phyloP scores from a whole-genome alignment of 92 coral and sea anemone genomes.

The Phenganax marumi region DNA sequence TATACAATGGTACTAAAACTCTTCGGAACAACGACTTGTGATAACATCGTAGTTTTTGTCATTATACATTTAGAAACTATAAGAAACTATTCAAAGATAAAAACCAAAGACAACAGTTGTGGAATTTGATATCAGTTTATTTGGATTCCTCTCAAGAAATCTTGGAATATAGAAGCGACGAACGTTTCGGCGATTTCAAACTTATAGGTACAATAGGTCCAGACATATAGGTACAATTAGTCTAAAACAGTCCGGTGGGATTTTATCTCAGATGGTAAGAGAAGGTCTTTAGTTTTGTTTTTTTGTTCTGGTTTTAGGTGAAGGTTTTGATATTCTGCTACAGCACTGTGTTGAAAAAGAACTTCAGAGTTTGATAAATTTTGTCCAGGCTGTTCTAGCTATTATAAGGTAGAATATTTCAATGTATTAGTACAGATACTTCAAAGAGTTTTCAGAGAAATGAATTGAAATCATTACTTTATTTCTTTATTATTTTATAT shows the following conservation, averaged over 20 bases:
- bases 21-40: too few species aligned
- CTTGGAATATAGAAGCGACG: slow-evolving; percentile 78
- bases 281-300: background rate
- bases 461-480: background rate
- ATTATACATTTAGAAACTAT: slow-evolving; percentile 51
- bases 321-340: slow-evolving; percentile 70
- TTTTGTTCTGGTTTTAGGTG: slow-evolving; percentile 49
- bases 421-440: background rate
- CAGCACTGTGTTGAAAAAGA: slow-evolving; percentile 74
- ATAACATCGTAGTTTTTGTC: background rate
- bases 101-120: slow-evolving; percentile 64
- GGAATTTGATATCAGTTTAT: slow-evolving; percentile 77
- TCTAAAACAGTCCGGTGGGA: background rate
- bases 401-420: slow-evolving; percentile 55
- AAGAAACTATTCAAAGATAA: slow-evolving; percentile 63
- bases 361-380: slow-evolving; percentile 65
- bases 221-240: slow-evolving; percentile 70
- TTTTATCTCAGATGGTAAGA: background rate
- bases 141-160: slow-evolving; percentile 80
- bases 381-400: slow-evolving; percentile 69
- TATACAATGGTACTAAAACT: background rate
- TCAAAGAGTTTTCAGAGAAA: background rate
- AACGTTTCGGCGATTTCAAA: slow-evolving; percentile 66
- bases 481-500: too few species aligned
- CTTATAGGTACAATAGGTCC: slow-evolving; percentile 78